These are phyloP conservation scores for Myodes glareolus DNA, from an alignment of 2,113 vertebrate species.

Conservation along the genomic window DNA sequence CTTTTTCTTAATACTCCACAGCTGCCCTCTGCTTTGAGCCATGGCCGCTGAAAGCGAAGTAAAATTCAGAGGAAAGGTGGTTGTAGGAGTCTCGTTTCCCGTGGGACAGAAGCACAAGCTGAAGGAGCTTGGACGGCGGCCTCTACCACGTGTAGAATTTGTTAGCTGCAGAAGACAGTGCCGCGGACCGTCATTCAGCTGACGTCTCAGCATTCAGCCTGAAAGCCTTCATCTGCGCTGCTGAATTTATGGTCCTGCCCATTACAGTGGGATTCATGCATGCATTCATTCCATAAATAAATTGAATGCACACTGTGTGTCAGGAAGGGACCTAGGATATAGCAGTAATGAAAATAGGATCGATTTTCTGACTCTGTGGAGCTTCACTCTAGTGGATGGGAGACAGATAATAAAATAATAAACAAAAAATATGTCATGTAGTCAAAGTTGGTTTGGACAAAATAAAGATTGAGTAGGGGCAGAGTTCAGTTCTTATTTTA, in stretches of 20 bases:
- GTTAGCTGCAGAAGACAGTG: neutral
- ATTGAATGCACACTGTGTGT: neutral
- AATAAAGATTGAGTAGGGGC: neutral
- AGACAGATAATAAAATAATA: neutral
- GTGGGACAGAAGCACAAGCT: neutral
- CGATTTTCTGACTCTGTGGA: neutral
- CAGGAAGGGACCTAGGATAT: neutral
- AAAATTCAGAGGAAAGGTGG: neutral
- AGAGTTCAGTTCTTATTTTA: neutral
- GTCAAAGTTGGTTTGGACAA: neutral
- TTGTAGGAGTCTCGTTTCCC: neutral
- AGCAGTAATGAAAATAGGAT: neutral
- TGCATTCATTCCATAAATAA: neutral
- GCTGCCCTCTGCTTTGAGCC: conserved; percentile 3
- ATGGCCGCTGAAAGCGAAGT: neutral
- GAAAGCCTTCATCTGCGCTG: neutral
- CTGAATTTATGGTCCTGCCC: neutral
- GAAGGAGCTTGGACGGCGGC: neutral
- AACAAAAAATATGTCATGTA: neutral
- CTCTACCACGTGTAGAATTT: neutral
- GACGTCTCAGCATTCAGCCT: neutral
- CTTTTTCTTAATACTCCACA: conserved; percentile 57
- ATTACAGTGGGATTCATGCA: neutral
- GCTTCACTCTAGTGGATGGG: neutral
- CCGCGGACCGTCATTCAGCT: neutral